These are phyloP conservation scores for Dendronephthya gigantea DNA, from an alignment of 64 coral and sea anemone species.

Conservation along the genomic window DNA sequence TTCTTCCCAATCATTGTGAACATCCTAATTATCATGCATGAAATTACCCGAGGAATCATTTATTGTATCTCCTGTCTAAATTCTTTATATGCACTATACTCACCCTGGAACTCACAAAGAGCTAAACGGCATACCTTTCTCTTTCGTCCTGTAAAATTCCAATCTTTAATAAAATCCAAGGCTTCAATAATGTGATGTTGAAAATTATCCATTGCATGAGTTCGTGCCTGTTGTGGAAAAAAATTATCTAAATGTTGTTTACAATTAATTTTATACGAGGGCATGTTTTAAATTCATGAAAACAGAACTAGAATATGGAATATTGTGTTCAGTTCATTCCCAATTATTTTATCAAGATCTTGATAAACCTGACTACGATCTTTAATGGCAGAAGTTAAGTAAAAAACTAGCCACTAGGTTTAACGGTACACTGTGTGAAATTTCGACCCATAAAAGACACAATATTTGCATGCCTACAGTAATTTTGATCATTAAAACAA, in stretches of 20 bases:
- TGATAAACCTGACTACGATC: too few species aligned
- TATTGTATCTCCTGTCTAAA: not conserved
- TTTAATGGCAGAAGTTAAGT: too few species aligned
- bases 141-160: slow-evolving; percentile 74
- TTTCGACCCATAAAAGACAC: too few species aligned
- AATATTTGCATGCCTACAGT: not conserved
- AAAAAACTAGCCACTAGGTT: too few species aligned
- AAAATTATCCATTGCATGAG: slow-evolving; percentile 80
- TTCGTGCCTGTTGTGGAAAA: slow-evolving; percentile 39
- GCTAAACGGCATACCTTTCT: slow-evolving; percentile 46
- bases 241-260: not conserved
- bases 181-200: slow-evolving; percentile 67
- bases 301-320: too few species aligned
- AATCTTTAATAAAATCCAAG: slow-evolving; percentile 83
- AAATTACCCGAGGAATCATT: not conserved
- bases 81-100: too few species aligned
- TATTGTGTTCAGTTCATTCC: too few species aligned
- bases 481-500: not conserved
- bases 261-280: too few species aligned
- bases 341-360: too few species aligned
- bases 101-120: not conserved
- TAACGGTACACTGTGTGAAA: too few species aligned
- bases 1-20: slow-evolving; percentile 18
- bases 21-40: not conserved
- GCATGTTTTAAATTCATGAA: too few species aligned